Percentiles rank a stretch among this genome's conserved stretches.
Conservation (phyloP, 1,140 invertebrate species). For the Brachionus rotundiformis region DNA sequence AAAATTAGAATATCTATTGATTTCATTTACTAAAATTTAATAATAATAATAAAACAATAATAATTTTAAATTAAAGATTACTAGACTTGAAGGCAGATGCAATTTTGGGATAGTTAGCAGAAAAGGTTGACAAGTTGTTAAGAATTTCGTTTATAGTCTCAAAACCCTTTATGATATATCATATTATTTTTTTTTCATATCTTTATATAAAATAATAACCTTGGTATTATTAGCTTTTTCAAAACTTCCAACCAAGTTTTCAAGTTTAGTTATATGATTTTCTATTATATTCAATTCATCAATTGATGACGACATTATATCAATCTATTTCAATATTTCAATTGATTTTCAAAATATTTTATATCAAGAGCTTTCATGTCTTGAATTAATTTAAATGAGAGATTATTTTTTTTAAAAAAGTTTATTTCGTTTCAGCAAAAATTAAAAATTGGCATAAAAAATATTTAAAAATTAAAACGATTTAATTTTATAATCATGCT, state of each 20-base stretch:
- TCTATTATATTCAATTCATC: constrained; percentile 4
- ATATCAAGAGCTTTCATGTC: neutral
- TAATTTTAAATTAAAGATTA: neutral
- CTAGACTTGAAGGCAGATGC: neutral
- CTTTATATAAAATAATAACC: neutral
- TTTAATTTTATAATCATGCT: neutral
- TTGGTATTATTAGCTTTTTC: neutral
- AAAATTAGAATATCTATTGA: constrained; percentile 30
- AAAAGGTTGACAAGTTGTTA: neutral
- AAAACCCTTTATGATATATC: constrained; percentile 6
- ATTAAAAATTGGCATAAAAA: neutral
- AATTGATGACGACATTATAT: neutral
- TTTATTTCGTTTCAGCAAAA: constrained; percentile 10
- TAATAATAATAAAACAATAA: neutral
- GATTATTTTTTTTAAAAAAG: neutral
- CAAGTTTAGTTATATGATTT: constrained; percentile 2
- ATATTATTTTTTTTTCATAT: too few relatives aligned
- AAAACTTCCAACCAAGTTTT: constrained; percentile 30
- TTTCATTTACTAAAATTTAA: neutral
- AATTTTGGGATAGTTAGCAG: neutral
- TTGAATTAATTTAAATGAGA: neutral
- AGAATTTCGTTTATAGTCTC: neutral
- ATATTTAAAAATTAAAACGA: neutral
- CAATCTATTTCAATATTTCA: too few relatives aligned
- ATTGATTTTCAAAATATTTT: too few relatives aligned